These are phyloP conservation scores for Agonopterix alstromeriana DNA, from an alignment of 2,888 invertebrate species.

Conservation along the genomic window DNA sequence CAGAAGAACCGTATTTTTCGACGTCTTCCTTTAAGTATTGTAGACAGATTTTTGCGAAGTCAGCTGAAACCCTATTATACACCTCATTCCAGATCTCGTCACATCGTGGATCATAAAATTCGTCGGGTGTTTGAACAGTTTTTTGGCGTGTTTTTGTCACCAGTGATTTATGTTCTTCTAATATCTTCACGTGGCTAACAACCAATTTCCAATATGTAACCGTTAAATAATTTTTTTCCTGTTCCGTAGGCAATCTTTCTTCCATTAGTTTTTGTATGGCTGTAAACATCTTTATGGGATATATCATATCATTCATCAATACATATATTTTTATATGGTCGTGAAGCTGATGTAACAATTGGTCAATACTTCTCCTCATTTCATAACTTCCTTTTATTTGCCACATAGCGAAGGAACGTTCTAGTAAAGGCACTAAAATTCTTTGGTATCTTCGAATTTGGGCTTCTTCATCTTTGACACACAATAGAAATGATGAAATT, in stretches of 20 bases:
- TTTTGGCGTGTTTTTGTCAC: not conserved
- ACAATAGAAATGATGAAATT: too few species aligned
- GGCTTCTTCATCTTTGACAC: too few species aligned
- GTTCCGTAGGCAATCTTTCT: conserved; percentile 12
- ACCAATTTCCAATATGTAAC: conserved; percentile 27
- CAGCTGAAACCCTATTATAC: not conserved
- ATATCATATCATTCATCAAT: too few species aligned
- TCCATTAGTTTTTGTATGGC: conserved; percentile 25
- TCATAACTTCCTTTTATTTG: too few species aligned
- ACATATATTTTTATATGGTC: too few species aligned
- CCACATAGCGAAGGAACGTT: too few species aligned
- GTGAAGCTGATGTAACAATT: too few species aligned
- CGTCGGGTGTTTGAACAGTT: not conserved
- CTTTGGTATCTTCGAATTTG: too few species aligned
- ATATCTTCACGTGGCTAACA: conserved; percentile 16
- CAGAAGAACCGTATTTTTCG: not conserved
- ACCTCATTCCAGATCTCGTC: not conserved
- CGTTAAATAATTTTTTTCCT: conserved; percentile 24
- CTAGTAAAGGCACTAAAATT: too few species aligned
- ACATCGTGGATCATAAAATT: not conserved
- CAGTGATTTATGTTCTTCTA: conserved; percentile 11
- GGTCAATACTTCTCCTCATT: too few species aligned
- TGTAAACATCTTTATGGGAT: not conserved
- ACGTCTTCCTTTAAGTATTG: conserved; percentile 1
- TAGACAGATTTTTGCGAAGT: not conserved